Percentiles rank a stretch among this genome's conserved stretches.
These are phyloP conservation scores for Lophotis ruficrista DNA, from an alignment of 2,113 vertebrate genomes.

Conservation along the genomic window DNA sequence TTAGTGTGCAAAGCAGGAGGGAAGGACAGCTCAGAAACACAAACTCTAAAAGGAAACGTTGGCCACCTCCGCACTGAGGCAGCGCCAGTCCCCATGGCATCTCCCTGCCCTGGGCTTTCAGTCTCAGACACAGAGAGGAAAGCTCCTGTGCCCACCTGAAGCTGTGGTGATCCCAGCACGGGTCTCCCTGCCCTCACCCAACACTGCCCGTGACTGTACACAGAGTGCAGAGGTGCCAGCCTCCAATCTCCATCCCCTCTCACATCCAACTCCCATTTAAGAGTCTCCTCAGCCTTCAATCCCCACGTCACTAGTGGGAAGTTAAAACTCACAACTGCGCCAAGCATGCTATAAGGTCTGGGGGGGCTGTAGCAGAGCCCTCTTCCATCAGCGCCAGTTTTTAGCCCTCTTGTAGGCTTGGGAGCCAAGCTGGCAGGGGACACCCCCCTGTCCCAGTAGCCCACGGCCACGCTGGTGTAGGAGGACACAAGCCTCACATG, in stretches of 20 bases:
- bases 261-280: background rate
- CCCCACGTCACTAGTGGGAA: background rate
- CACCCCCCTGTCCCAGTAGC: background rate
- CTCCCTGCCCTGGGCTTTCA: background rate
- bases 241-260: background rate
- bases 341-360: fast-evolving
- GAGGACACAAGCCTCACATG: fast-evolving
- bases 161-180: fast-evolving
- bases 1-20: background rate
- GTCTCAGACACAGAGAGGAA: background rate
- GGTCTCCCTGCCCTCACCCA: background rate
- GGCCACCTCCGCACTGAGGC: background rate
- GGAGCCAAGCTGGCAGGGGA: background rate
- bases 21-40: background rate
- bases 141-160: background rate
- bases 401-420: background rate
- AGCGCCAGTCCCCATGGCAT: too few relatives aligned
- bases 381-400: background rate
- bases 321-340: background rate
- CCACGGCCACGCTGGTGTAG: fast-evolving
- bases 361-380: background rate
- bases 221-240: background rate
- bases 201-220: fast-evolving
- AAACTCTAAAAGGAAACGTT: fast-evolving
- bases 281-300: background rate